A percentile compares a stretch with the other conserved stretches of the same genome.
Evolutionary conservation across 92 coral and sea anemone genomes (phyloP).

Genomic region (Umimayanthus kanabou): DNA sequence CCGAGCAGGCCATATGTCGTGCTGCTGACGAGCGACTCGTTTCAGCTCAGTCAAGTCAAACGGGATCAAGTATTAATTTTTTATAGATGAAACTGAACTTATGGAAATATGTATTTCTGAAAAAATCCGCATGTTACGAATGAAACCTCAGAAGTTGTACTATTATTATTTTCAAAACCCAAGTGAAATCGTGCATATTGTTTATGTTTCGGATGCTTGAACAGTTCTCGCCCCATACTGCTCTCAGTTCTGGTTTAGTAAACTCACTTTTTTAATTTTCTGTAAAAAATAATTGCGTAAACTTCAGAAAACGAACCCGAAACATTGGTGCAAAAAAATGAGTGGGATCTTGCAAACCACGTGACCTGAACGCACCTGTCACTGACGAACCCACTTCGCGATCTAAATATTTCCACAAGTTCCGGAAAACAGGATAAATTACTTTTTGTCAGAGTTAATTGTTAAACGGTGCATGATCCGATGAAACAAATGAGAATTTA

Average conservation of each 20-base stretch:
- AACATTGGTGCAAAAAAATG: not conserved
- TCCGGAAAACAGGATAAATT: constrained; percentile 17
- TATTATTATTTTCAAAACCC: too few relatives aligned
- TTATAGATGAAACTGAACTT: not conserved
- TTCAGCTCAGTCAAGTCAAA: not conserved
- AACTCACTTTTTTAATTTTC: not conserved
- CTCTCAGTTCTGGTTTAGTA: not conserved
- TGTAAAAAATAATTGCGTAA: not conserved
- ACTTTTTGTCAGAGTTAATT: not conserved
- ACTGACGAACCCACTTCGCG: not conserved
- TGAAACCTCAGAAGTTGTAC: not conserved
- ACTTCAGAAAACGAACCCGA: not conserved
- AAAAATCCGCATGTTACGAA: not conserved
- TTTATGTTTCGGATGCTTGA: not conserved
- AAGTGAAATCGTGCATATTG: not conserved
- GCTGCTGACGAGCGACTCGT: not conserved
- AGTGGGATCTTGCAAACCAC: not conserved
- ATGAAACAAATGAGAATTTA: not conserved
- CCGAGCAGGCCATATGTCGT: constrained; percentile 27
- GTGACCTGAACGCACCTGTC: constrained; percentile 37
- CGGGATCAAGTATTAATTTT: not conserved
- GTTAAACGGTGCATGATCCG: not conserved
- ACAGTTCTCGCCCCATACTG: not conserved
- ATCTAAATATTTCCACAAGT: constrained; percentile 22
- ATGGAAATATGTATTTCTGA: not conserved